Conservation (phyloP, 2,113 vertebrate genomes). For the Pachypanchax playfairii region DNA sequence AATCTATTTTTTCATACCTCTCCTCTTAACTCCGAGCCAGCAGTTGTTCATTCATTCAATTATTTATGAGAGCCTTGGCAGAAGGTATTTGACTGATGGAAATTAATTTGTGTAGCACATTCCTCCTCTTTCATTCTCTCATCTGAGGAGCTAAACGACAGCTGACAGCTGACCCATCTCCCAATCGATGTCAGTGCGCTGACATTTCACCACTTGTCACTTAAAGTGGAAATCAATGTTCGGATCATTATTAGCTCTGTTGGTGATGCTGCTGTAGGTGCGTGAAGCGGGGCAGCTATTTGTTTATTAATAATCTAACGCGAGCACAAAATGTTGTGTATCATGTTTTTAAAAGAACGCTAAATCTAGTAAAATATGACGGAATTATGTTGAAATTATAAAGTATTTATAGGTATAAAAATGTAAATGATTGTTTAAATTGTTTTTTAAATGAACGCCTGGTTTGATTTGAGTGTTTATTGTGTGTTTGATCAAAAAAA, state of each 20-base stretch:
- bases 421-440: too few relatives aligned
- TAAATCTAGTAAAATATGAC: too few relatives aligned
- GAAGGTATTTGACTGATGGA: slow-evolving; percentile 75
- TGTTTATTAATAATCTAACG: slow-evolving; percentile 2
- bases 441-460: too few relatives aligned
- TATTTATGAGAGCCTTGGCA: slow-evolving; percentile 84
- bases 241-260: slow-evolving; percentile 63
- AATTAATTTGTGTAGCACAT: slow-evolving; percentile 95
- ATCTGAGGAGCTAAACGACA: slow-evolving; percentile 86
- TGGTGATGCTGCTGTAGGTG: slow-evolving; percentile 33
- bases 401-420: too few relatives aligned
- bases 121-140: slow-evolving; percentile 74
- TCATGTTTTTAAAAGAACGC: too few relatives aligned
- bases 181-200: slow-evolving; percentile 87
- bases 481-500: too few relatives aligned
- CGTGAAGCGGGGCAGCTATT: slow-evolving; percentile 43
- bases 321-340: too few relatives aligned
- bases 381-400: too few relatives aligned
- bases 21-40: slow-evolving; percentile 66
- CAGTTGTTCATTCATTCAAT: slow-evolving; percentile 81
- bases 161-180: slow-evolving; percentile 92
- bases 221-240: slow-evolving; percentile 68
- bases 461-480: too few relatives aligned
- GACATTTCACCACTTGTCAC: slow-evolving; percentile 72
- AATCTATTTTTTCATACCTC: slow-evolving; percentile 4